Base-by-base conservation (phyloP, 2,888 invertebrate genomes). In the Drosophila buzzatii region DNA sequence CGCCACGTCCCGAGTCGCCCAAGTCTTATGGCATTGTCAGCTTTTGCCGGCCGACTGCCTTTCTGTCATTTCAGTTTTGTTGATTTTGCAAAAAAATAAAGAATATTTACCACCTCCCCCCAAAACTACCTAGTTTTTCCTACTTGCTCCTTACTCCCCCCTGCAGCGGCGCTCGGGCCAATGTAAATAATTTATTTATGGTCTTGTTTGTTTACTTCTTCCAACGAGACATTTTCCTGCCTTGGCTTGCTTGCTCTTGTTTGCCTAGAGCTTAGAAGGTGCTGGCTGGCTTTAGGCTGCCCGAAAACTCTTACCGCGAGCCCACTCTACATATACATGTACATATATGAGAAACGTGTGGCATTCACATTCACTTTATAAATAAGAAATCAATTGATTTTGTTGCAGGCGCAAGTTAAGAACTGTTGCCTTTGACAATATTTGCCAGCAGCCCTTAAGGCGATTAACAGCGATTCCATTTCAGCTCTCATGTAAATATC, bases 51-150 rank as follows among this genome's bases (percentile, higher is more conserved):
- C 47, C 72, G 70, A 55, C 68, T 80, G 79, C 74, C 81, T 82
- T 85, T 86, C 79, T 87, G 90, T 90, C 90, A 90, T 89, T 83
- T 87, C 81, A 90, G 85, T 90, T 86, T 81, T 87, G 88, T 87
- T 90, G 90, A 85, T 81, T 83, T 83, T 77, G 85, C 86, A 85
- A 85, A 88, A 84, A 84, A 73, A 72, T 51, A 49, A 27, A 60
- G 56, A 59, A 70, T 70, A 76, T 70, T 73, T 73, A 63, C 79
- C 76, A 81, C 76, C 81, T 72, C 65, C 75, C 56, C 51, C 27
- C 27, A 27, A 27, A 37, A 23, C 57, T 59, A 73, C 60, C 62
- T 78, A 79, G 64, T 23, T 23, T 23, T 23, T 23, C 23, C 23
- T 23, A 23, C 23, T 23, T 20, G 2, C 20, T 2, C 20, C 20